Base-by-base conservation (phyloP, 2,113 vertebrate species). In the Corvus cornix region DNA sequence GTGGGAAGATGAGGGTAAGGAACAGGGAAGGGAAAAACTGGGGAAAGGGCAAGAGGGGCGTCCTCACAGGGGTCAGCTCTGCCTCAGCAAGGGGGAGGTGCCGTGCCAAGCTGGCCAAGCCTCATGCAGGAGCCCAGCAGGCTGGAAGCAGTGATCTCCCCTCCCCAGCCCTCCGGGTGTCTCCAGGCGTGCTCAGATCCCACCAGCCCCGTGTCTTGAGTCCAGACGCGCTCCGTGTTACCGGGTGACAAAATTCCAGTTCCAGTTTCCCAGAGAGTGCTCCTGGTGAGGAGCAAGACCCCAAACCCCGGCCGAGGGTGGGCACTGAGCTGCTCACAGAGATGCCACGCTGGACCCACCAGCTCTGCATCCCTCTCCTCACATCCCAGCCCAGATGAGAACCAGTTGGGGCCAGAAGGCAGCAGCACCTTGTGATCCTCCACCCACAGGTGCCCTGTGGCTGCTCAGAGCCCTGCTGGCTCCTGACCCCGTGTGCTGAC, bases 1-100 rank as follows among this genome's bases (percentile, higher is more conserved):
- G 56, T 44, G 97, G 98, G 96, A 91, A 93, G 98, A 97, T 98
- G 98, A 95, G 97, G 97, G 95, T 95, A 97, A 98, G 98, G 95
- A 96, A 91, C 84, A 96, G 87, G 97, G 97, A 90, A 95, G 91
- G 98, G 98, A 98, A 98, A 97, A 98, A 96, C 79, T 93, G 94
- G 98, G 98, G 97, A 94, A 98, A 82, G 97, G 96, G 93, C 49
- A 41, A 96, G 60, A 94, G 83, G 91, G 60, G 90, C 13, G 0
- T 79, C 72, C 55, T 84, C 59, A 70, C 31, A 5, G 94, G 90
- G 88, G 27, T 77, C 70, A 92, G 95, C 73, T 95, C 82, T 79
- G 96, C 66, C 66, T 72, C 53, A 83, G 89, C 73, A 0, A 46
- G 69, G 90, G 90, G 72, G 39, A 67, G 10, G 51, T 73, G 77